Conservation (phyloP, 2,113 vertebrate genomes). For the Greenwoodochromis staneri region DNA sequence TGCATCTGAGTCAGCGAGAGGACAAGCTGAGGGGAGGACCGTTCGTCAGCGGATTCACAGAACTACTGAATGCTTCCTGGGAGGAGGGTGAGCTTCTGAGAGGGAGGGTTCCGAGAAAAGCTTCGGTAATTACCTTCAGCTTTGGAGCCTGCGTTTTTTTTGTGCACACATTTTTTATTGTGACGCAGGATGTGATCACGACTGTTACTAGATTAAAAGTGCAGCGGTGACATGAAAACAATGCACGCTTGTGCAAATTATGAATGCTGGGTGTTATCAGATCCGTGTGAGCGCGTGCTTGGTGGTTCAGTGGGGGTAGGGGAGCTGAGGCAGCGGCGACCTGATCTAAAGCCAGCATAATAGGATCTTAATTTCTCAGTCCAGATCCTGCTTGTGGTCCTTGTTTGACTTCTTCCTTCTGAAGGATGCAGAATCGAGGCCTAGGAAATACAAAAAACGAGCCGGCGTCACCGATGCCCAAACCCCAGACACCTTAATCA, state of each 20-base stretch:
- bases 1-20: constrained; percentile 62
- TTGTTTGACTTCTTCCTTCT: constrained; percentile 28
- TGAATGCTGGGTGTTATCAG: not conserved
- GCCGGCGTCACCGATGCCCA: not conserved
- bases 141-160: constrained; percentile 58
- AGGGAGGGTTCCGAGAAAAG: constrained; percentile 78
- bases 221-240: not conserved
- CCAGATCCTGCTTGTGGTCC: constrained; percentile 28
- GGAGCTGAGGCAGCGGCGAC: constrained; percentile 6
- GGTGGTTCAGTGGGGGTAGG: constrained; percentile 10
- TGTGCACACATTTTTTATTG: constrained; percentile 30
- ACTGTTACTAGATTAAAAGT: constrained; percentile 10
- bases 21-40: constrained; percentile 62
- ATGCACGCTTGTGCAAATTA: not conserved
- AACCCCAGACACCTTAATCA: not conserved
- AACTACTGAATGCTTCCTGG: constrained; percentile 73
- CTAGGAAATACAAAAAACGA: constrained; percentile 38
- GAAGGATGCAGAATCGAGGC: constrained; percentile 70
- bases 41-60: constrained; percentile 70
- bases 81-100: constrained; percentile 69
- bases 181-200: not conserved
- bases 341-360: constrained; percentile 56
- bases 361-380: constrained; percentile 58
- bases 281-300: not conserved
- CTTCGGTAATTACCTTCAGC: constrained; percentile 77